Percentiles rank a stretch among this genome's conserved stretches.
These are phyloP conservation scores for Dolomedes plantarius DNA, from an alignment of 2,888 invertebrate genomes.

Conservation along the genomic window DNA sequence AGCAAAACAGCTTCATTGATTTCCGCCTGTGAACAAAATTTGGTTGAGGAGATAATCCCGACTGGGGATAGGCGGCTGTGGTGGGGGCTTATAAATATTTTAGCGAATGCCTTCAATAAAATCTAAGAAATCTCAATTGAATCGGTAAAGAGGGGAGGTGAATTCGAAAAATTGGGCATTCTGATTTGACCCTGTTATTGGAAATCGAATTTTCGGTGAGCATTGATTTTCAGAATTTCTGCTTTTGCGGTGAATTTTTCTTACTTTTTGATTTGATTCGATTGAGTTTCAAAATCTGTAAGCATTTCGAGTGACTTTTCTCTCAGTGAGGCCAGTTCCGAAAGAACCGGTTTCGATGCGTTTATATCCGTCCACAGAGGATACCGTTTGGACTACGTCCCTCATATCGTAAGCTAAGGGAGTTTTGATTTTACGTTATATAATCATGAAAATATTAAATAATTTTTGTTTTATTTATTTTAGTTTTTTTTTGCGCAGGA, in stretches of 20 bases:
- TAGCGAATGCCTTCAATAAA: constrained; percentile 45
- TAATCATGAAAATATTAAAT: no score
- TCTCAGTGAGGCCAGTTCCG: not conserved
- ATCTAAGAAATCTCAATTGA: constrained; percentile 61
- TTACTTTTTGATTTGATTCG: not conserved
- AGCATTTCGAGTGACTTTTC: not conserved
- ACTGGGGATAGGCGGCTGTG: not conserved
- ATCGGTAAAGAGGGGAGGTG: constrained; percentile 19
- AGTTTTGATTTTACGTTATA: no score
- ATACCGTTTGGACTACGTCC: no score
- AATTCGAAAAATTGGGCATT: constrained; percentile 48
- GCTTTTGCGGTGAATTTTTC: not conserved
- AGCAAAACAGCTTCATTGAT: constrained; percentile 8
- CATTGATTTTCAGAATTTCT: constrained; percentile 7
- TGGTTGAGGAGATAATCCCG: constrained; percentile 14
- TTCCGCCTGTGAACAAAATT: constrained; percentile 14
- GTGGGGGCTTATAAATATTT: constrained; percentile 63
- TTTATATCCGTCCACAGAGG: no score
- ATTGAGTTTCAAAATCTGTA: not conserved
- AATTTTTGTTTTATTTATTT: no score
- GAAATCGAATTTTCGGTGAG: constrained; percentile 53
- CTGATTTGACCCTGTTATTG: constrained; percentile 68
- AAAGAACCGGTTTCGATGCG: no score
- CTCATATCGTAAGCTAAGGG: no score
- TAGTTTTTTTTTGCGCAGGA: no score